Evolutionary conservation across 2,888 invertebrate genomes (phyloP), one percentile per base, ranked within the genome.

Genomic region (Pachydiplax longipennis): DNA sequence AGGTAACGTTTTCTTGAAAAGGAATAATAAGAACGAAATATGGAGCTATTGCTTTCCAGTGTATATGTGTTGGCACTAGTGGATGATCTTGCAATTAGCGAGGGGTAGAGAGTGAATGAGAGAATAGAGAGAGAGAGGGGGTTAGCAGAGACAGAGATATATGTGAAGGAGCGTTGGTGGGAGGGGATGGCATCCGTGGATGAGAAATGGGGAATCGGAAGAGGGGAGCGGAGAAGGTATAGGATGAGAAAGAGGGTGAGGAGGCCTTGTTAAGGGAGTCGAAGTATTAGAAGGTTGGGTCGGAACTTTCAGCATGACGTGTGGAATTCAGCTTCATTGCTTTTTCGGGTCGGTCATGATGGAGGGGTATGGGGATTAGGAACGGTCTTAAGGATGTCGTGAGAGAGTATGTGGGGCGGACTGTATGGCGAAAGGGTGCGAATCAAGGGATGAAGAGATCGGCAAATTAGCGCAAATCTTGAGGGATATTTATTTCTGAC

Each of bases 281-380:
- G 73, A 73, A 73, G 25, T 73, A 73, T 73, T 73, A 73, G 31
- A 58, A 35, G 58, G 58, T 53, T 53, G 22, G 35, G 58, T 53
- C 53, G 83, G 87, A 87, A 83, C 53, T 83, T 53, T 53, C 53
- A 48, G 58, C 87, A 87, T 87, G 87, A 87, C 87, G 87, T 87
- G 87, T 61, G 87, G 87, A 87, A 87, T 87, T 87, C 65, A 37
- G 61, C 87, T 87, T 87, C 87, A 87, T 87, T 87, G 87, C 87
- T 87, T 61, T 87, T 87, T 87, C 61, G 87, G 61, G 35, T 58
- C 83, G 53, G 65, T 65, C 65, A 65, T 65, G 65, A 25, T 65
- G 65, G 58, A 37, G 82, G 25, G 58, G 53, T 13, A 48, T 8
- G n/a, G 25, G 82, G 31, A 48, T 6, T 4, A 31, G 35, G 37